Base-by-base conservation (phyloP, 1,140 invertebrate species). In the Drosophila malerkotliana region DNA sequence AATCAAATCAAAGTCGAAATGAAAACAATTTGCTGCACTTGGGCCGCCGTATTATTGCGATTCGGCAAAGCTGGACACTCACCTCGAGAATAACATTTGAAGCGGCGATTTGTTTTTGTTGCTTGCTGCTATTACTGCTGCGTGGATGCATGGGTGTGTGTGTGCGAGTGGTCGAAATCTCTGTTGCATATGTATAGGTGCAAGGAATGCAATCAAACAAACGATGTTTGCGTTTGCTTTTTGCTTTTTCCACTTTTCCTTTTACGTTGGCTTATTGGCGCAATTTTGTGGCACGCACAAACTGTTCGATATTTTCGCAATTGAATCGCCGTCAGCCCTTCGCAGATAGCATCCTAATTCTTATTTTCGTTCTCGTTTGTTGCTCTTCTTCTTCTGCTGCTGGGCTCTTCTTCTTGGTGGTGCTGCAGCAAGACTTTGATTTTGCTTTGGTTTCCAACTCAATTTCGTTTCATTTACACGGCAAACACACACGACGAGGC, bases 181-280 rank as follows among this genome's bases (percentile, higher is more conserved):
- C 83, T 88, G 82, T 78, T 87, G 83, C 54, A 62, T 77, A 66
- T 62, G 44, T 44, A 58, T 73, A 57, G 26, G 41, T 44, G 53
- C 63, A 48, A 79, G 75, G 64, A 78, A 80, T 78, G 78, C 78
- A 80, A 80, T 78, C 75, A 77, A 80, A 75, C 69, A 77, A 76
- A 77, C 77, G 66, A 54, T 63, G 63, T 49, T 62, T 54, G 59
- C 51, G n/a, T 37, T 62, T 62, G 57, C 53, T 21, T 47, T 47
- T 47, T 47, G 15, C 44, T 47, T 47, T 44, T n/a, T 21, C 21
- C 2, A 2, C 21, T 21, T 14, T 68, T 77, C 62, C 76, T 76
- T 58, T 78, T 60, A 67, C 49, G 58, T 67, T 81, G 67, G 85
- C 85, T 90, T 90, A 90, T 90, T 90, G 87, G 85, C 85, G 85